Evolutionary conservation across 2,888 invertebrate genomes (phyloP), one percentile per base, ranked within the genome.

Genomic region (Agonopterix subpropinquella): DNA sequence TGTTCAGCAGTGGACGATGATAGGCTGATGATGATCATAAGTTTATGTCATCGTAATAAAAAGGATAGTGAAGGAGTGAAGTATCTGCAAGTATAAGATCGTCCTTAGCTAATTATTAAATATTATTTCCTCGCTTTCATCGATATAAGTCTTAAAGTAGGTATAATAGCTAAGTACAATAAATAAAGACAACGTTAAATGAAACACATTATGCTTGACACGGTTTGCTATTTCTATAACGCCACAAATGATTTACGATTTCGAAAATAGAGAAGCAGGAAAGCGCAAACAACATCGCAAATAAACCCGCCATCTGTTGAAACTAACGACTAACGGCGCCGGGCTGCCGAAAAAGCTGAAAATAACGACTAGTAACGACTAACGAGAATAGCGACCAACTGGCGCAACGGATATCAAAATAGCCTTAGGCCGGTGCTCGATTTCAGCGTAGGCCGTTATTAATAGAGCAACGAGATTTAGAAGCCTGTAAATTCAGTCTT

Each of bases 371-470:
- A 44, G 35, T 45, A 44, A 79, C 77, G 80, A 59, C 64, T 67
- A 77, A 72, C 79, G 75, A 72, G 64, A 78, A 77, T 80, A 82
- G 79, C 79, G 81, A 65, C 75, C 65, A 68, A 68, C 54, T 61
- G 60, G 58, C 52, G 53, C 57, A 60, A 68, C 28, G 28, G 28
- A 66, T 64, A 66, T 75, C 54, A 61, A 74, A 74, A 75, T 76
- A 79, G 69, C 61, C 62, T 64, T 51, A 50, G 52, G 53, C 53
- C 50, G 55, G 55, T 67, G 69, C 69, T 70, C 65, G 50, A 70
- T 71, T 75, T 65, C 70, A 62, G 55, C 54, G 64, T 64, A 55
- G 59, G 60, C 56, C 61, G 58, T 59, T 73, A 76, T 65, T 73
- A 67, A 65, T 77, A 75, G 62, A 56, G 43, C 35, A 36, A 44